A percentile compares a stretch with the other conserved stretches of the same genome.
Evolutionary conservation across 2,113 vertebrate genomes (phyloP).

Genomic region (Parus major): DNA sequence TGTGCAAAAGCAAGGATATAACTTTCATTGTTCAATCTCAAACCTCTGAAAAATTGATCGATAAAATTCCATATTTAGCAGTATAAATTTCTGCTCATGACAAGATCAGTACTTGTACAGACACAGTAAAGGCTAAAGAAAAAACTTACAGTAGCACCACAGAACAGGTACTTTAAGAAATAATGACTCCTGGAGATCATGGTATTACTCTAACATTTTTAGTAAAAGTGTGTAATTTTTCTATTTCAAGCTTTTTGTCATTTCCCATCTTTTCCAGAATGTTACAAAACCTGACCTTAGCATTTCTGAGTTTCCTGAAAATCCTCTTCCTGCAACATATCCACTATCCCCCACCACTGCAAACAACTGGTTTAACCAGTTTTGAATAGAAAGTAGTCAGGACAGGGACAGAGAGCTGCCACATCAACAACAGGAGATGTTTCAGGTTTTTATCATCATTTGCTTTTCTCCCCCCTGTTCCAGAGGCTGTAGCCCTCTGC

Average conservation of each 20-base stretch:
- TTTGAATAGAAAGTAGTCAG: not conserved
- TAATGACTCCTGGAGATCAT: not conserved
- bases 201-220: not conserved
- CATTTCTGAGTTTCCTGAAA: not conserved
- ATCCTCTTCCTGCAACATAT: not conserved
- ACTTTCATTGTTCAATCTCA: not conserved
- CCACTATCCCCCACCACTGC: accelerated
- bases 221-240: not conserved
- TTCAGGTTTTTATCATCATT: not conserved
- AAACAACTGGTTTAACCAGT: not conserved
- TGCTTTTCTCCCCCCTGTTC: not conserved
- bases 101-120: not conserved
- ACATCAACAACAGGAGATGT: not conserved
- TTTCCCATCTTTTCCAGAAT: not conserved
- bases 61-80: not conserved
- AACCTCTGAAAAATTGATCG: not conserved
- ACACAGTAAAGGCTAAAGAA: not conserved
- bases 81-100: not conserved
- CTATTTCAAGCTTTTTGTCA: not conserved
- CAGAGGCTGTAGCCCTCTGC: not conserved
- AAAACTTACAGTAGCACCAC: not conserved
- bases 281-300: not conserved
- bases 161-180: not conserved
- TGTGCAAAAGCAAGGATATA: not conserved
- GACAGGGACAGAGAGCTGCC: not conserved